Evolutionary conservation across 2,888 invertebrate genomes (phyloP).

Genomic region (Serripes groenlandicus): DNA sequence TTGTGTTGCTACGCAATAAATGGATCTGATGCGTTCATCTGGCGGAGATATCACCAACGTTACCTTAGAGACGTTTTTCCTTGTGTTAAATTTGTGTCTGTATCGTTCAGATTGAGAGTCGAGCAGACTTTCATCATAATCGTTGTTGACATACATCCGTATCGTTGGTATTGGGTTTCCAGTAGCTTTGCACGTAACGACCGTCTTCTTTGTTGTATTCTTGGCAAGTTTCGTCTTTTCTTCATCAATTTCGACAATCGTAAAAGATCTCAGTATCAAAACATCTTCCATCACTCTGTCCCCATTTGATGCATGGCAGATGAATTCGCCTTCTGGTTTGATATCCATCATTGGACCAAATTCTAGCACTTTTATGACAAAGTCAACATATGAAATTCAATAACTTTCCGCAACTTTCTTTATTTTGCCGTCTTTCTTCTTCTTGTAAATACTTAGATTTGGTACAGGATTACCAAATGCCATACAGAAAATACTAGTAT

Average conservation of each 20-base stretch:
- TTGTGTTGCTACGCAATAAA: conserved; percentile 7
- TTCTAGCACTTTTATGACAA: background rate
- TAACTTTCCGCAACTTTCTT: background rate
- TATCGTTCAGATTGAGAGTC: background rate
- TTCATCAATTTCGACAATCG: background rate
- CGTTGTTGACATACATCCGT: background rate
- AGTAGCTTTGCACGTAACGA: background rate
- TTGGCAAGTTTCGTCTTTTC: background rate
- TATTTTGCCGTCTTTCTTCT: background rate
- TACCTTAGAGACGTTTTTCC: background rate
- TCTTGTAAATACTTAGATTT: background rate
- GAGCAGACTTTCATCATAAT: background rate
- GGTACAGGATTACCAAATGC: background rate
- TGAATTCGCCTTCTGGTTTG: background rate
- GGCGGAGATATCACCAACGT: background rate
- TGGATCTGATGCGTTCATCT: background rate
- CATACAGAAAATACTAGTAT: background rate
- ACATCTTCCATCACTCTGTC: background rate
- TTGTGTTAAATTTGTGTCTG: background rate
- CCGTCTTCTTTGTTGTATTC: background rate
- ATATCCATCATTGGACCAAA: background rate
- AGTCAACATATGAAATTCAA: background rate
- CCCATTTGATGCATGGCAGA: background rate
- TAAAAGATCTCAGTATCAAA: background rate
- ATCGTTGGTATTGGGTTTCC: background rate